Percentiles rank a stretch among this genome's conserved stretches.
These are phyloP conservation scores for Eurois occulta DNA, from an alignment of 2,888 invertebrate species.

Conservation along the genomic window DNA sequence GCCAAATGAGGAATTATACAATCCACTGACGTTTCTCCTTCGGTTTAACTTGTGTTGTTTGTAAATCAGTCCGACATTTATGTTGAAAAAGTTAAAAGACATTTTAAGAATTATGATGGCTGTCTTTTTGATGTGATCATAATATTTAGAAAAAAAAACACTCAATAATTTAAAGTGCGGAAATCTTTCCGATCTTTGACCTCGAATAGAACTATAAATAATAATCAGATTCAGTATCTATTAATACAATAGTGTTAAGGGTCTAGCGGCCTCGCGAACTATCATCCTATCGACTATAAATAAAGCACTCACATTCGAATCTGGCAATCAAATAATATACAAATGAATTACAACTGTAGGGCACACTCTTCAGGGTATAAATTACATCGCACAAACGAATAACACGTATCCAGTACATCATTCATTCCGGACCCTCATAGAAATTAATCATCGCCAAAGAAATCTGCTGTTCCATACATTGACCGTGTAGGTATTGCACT, in stretches of 20 bases:
- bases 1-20: no score
- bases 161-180: not conserved
- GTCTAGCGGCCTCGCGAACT: slow-evolving; percentile 8
- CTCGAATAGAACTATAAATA: slow-evolving; percentile 1
- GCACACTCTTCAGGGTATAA: no score
- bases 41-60: no score
- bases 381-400: no score
- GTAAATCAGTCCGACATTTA: no score
- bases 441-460: no score
- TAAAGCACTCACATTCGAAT: slow-evolving; percentile 11
- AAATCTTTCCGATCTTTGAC: not conserved
- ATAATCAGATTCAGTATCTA: slow-evolving; percentile 10
- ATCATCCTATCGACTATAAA: slow-evolving; percentile 16
- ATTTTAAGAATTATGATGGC: not conserved
- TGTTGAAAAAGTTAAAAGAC: not conserved
- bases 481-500: no score
- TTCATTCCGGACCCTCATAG: no score
- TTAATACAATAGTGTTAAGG: slow-evolving; percentile 18
- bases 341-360: not conserved
- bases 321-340: not conserved
- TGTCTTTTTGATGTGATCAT: not conserved
- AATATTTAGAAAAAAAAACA: not conserved
- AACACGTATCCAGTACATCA: no score
- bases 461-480: no score
- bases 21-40: no score